phyloP scores from a whole-genome alignment of 2,797 vertebrate genomes.

The Rhabdophis nuchalis region DNA sequence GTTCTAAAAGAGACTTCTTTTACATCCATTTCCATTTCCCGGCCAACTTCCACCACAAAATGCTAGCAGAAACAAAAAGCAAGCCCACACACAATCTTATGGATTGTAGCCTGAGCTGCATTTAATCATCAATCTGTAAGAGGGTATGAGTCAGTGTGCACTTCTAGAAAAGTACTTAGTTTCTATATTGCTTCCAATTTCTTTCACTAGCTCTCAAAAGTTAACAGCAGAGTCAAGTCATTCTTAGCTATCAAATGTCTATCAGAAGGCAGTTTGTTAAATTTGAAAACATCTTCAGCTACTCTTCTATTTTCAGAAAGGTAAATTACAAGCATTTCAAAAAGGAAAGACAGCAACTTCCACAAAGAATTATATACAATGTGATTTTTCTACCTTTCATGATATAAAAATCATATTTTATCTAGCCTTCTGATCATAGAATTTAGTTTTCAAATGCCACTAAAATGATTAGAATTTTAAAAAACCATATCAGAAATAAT shows the following conservation, averaged over 20 bases:
- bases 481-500: neutral
- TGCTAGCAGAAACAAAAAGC: slow-evolving; percentile 2
- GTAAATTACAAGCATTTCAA: neutral
- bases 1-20: neutral
- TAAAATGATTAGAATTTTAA: neutral
- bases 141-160: neutral
- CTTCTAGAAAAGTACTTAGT: neutral
- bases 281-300: neutral
- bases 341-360: neutral
- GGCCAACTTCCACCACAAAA: neutral
- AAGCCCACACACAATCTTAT: neutral
- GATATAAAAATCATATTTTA: neutral
- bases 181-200: neutral
- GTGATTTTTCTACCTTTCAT: neutral
- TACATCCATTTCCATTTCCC: neutral
- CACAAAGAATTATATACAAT: neutral
- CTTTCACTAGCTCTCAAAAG: neutral
- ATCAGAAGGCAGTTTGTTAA: neutral
- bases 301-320: neutral
- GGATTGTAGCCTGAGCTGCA: neutral
- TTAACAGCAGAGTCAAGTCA: neutral
- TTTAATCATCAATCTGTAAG: neutral
- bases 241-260: neutral
- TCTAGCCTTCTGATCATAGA: neutral
- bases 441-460: neutral